Evolutionary conservation across 2,888 invertebrate genomes (phyloP).

Genomic region (Poecilus cupreus): DNA sequence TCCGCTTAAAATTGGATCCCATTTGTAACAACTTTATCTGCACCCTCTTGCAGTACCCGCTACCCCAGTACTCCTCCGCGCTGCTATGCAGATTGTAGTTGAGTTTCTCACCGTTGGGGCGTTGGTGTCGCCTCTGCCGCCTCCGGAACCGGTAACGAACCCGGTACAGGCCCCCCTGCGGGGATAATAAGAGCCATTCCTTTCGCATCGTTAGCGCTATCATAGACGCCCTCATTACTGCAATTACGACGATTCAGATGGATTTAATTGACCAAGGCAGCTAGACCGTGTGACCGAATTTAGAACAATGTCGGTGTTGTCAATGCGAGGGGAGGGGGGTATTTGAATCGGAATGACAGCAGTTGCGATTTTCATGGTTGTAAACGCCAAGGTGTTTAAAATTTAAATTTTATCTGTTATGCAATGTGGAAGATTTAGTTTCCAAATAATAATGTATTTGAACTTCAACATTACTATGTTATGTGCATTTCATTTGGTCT

Average conservation of each 20-base stretch:
- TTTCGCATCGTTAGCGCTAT: conserved; percentile 39
- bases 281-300: conserved; percentile 37
- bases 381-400: too few species aligned
- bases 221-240: conserved; percentile 48
- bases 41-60: background rate
- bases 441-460: too few species aligned
- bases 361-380: background rate
- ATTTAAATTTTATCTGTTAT: too few species aligned
- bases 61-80: background rate
- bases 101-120: background rate
- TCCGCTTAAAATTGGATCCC: background rate
- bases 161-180: background rate
- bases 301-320: background rate
- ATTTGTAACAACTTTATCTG: background rate
- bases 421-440: too few species aligned
- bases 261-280: conserved; percentile 39
- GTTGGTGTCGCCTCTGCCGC: background rate
- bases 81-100: conserved; percentile 6
- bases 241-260: conserved; percentile 48
- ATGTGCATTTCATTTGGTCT: too few species aligned
- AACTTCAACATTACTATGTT: too few species aligned
- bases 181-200: conserved; percentile 45
- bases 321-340: background rate
- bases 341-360: background rate
- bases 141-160: conserved; percentile 45